These are phyloP conservation scores for Chiridota heheva DNA, from an alignment of 35 echinoderm and acorn worm genomes.

Conservation along the genomic window DNA sequence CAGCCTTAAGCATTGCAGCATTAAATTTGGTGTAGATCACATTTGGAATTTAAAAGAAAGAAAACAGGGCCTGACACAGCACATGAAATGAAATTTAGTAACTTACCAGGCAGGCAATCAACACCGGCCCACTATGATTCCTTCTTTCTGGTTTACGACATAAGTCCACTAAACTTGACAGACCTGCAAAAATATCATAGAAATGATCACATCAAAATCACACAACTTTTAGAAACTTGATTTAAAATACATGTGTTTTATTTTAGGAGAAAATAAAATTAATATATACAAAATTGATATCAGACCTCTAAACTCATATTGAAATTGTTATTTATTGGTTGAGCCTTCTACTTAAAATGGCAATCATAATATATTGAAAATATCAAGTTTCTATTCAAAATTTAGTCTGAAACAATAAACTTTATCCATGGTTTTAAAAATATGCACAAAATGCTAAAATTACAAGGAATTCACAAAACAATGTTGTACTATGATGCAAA, in stretches of 20 bases:
- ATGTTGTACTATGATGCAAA: neutral
- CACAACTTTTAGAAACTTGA: neutral
- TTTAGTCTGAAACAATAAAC: too few species aligned
- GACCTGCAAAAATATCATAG: neutral
- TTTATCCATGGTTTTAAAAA: too few species aligned
- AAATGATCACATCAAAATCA: neutral
- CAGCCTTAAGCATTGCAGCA: neutral
- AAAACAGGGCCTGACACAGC: neutral
- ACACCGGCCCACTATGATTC: conserved; percentile 33
- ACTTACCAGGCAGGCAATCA: conserved; percentile 37
- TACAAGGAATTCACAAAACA: too few species aligned
- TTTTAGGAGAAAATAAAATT: neutral
- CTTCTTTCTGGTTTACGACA: conserved; percentile 1
- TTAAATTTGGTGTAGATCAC: neutral
- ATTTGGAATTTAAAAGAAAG: neutral
- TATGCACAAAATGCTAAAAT: too few species aligned
- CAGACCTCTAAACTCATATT: neutral
- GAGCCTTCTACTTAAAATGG: too few species aligned
- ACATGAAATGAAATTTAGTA: neutral
- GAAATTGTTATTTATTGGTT: too few species aligned
- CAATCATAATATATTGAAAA: too few species aligned
- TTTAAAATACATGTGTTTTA: too few species aligned
- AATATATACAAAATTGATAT: neutral
- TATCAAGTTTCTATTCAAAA: too few species aligned
- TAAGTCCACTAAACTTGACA: neutral